phyloP scores from a whole-genome alignment of 1,140 invertebrate species.

The Camponotus pennsylvanicus region DNA sequence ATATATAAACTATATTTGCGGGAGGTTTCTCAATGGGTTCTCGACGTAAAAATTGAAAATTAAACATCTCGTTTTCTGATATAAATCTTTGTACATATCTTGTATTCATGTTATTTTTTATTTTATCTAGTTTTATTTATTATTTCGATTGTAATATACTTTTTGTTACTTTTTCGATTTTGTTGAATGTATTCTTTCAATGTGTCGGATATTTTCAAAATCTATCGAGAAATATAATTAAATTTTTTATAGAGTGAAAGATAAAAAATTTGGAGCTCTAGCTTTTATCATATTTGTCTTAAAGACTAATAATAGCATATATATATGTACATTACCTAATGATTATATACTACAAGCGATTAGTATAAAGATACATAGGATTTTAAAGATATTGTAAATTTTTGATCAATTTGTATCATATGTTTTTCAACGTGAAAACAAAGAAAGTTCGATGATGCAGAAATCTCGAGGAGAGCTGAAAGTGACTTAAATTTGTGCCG shows the following conservation, averaged over 20 bases:
- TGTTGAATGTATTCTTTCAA: neutral
- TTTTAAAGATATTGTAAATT: neutral
- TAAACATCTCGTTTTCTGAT: slow-evolving; percentile 16
- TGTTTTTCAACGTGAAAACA: neutral
- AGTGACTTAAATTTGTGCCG: slow-evolving; percentile 16
- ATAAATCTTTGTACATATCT: neutral
- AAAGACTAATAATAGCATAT: neutral
- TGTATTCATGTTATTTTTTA: neutral
- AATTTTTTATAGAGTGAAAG: neutral
- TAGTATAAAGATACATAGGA: neutral
- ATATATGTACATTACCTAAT: neutral
- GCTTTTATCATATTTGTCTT: neutral
- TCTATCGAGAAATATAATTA: neutral
- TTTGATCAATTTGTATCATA: neutral
- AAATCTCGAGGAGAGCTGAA: slow-evolving; percentile 14
- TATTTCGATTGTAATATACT: neutral
- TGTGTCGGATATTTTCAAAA: neutral
- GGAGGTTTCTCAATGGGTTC: slow-evolving; percentile 6
- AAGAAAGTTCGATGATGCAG: slow-evolving; percentile 50
- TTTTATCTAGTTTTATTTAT: slow-evolving; percentile 23
- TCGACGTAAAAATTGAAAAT: slow-evolving; percentile 22
- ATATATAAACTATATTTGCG: slow-evolving; percentile 39
- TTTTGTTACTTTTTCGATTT: neutral
- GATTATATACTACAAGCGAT: neutral
- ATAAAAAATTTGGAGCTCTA: neutral